Percentiles rank a stretch among this genome's conserved stretches.
Evolutionary conservation across 2,797 vertebrate genomes (phyloP).

Genomic region (Betta splendens): DNA sequence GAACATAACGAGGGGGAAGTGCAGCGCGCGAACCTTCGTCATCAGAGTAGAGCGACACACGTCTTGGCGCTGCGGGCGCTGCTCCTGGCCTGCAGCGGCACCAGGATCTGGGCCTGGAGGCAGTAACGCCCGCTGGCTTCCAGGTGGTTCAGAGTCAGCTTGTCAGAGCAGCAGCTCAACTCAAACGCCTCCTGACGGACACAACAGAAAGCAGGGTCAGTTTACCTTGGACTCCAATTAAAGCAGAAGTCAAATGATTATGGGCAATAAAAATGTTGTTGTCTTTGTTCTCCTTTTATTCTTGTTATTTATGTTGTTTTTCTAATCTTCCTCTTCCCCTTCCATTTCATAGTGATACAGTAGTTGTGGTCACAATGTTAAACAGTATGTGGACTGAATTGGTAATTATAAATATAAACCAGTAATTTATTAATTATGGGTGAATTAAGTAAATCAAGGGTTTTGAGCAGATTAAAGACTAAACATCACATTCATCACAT

Average conservation of each 20-base stretch:
- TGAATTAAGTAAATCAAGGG: too few relatives aligned
- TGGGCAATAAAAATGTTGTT: neutral
- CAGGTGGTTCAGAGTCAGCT: slow-evolving; percentile 59
- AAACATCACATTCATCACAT: too few relatives aligned
- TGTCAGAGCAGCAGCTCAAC: slow-evolving; percentile 54
- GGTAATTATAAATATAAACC: too few relatives aligned
- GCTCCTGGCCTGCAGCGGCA: slow-evolving; percentile 55
- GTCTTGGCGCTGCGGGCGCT: slow-evolving; percentile 58
- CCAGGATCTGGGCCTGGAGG: slow-evolving; percentile 68
- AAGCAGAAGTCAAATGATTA: neutral
- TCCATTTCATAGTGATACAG: neutral
- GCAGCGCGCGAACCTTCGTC: too few relatives aligned
- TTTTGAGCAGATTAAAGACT: too few relatives aligned
- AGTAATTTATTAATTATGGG: too few relatives aligned
- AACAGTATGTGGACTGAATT: neutral
- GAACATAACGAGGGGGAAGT: too few relatives aligned
- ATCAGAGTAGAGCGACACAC: slow-evolving; percentile 71
- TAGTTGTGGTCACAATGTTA: neutral
- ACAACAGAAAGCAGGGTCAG: neutral
- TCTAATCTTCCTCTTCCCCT: slow-evolving; percentile 40
- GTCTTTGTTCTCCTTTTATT: slow-evolving; percentile 4
- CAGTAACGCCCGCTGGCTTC: slow-evolving; percentile 69
- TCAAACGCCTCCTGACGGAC: slow-evolving; percentile 63
- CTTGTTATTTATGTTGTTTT: slow-evolving; percentile 10
- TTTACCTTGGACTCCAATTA: neutral